A percentile compares a stretch with the other conserved stretches of the same genome.
Conservation (phyloP, 2,888 invertebrate species). For the Bibio marci region DNA sequence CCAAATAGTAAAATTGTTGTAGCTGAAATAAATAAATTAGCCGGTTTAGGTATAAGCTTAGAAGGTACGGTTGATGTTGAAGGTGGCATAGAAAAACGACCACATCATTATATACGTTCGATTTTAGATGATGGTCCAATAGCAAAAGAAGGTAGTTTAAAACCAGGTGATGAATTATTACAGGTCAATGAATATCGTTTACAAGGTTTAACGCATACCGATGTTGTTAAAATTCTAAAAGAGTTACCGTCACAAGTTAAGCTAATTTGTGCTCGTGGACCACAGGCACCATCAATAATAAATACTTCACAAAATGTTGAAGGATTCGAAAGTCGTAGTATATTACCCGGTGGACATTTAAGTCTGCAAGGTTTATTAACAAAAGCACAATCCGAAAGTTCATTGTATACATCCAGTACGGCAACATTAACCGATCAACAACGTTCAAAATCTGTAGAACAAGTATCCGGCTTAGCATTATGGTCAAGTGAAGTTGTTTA, state of each 20-base stretch:
- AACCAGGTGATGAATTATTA: constrained; percentile 89
- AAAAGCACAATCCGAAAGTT: constrained; percentile 91
- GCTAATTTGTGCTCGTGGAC: constrained; percentile 73
- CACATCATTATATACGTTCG: constrained; percentile 96
- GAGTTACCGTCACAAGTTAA: constrained; percentile 81
- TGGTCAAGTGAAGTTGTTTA: constrained; percentile 91
- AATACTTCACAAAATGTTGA: constrained; percentile 63
- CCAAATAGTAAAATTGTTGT: constrained; percentile 75
- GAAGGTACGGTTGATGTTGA: constrained; percentile 99
- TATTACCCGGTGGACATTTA: constrained; percentile 72
- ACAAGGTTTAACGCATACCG: constrained; percentile 86
- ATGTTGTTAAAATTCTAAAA: constrained; percentile 89
- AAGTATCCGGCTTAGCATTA: constrained; percentile 86
- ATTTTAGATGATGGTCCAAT: constrained; percentile 95
- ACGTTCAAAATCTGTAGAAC: constrained; percentile 86
- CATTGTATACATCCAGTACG: constrained; percentile 73
- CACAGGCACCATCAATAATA: constrained; percentile 43
- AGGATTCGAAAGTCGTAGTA: constrained; percentile 65
- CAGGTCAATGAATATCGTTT: constrained; percentile 89
- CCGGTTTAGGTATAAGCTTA: constrained; percentile 89
- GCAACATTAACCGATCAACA: constrained; percentile 59
- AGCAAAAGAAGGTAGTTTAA: constrained; percentile 74
- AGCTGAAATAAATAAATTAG: constrained; percentile 81
- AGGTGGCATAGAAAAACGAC: constrained; percentile 86
- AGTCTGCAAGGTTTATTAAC: constrained; percentile 66